A percentile compares a stretch with the other conserved stretches of the same genome.
Conservation (phyloP, 1,140 invertebrate genomes). For the Drosophila orosa region DNA sequence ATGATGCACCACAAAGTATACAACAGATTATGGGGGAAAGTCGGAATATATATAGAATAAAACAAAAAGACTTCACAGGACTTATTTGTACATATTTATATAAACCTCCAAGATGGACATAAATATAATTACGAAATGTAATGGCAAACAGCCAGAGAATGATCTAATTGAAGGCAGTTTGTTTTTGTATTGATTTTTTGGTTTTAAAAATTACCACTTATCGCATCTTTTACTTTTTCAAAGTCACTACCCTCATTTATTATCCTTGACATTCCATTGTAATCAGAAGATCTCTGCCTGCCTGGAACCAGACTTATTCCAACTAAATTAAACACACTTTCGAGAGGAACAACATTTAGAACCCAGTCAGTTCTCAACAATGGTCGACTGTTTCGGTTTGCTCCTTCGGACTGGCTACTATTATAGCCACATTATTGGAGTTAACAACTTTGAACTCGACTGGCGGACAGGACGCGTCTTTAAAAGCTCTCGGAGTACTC, state of each 20-base stretch:
- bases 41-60: not conserved
- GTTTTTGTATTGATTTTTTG: not conserved
- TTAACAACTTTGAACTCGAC: not conserved
- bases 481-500: not conserved
- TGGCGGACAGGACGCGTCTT: not conserved
- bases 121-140: not conserved
- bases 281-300: not conserved
- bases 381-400: not conserved
- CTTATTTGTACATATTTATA: not conserved
- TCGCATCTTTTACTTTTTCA: not conserved
- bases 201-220: not conserved
- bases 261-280: not conserved
- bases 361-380: not conserved
- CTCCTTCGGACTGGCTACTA: not conserved
- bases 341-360: not conserved
- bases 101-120: not conserved
- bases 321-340: not conserved
- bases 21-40: not conserved
- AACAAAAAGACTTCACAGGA: too few species aligned
- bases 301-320: too few species aligned
- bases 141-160: not conserved
- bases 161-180: not conserved
- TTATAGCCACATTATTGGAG: slow-evolving; percentile 1
- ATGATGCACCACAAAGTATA: slow-evolving; percentile 32
- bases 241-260: slow-evolving; percentile 1